phyloP scores from a whole-genome alignment of 2,113 vertebrate species.

The Holacanthus passer region DNA sequence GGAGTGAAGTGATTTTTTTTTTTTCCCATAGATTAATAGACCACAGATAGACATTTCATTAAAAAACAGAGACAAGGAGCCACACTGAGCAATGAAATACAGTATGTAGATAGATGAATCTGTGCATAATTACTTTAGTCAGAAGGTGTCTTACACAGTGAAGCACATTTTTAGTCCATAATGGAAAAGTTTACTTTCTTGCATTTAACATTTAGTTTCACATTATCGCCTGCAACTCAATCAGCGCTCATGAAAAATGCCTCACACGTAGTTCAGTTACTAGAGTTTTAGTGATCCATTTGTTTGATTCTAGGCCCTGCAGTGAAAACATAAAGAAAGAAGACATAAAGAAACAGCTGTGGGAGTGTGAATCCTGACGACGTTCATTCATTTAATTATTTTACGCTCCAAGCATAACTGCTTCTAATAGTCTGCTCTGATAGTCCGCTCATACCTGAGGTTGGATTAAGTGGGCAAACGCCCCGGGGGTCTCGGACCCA shows the following conservation, averaged over 20 bases:
- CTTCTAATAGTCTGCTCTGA: background rate
- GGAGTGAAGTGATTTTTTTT: conserved; percentile 9
- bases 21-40: conserved; percentile 29
- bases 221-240: background rate
- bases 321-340: background rate
- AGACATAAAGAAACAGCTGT: background rate
- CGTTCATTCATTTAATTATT: background rate
- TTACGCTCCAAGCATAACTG: background rate
- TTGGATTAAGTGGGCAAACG: background rate
- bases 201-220: conserved; percentile 1
- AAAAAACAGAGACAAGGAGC: background rate
- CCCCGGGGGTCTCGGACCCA: background rate
- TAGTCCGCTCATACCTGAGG: background rate
- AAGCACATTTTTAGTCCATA: background rate
- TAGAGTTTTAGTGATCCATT: background rate
- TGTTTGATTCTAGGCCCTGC: background rate
- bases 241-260: background rate
- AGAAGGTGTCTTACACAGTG: background rate
- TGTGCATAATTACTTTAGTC: conserved; percentile 10
- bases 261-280: background rate
- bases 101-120: conserved; percentile 21
- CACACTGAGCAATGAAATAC: conserved; percentile 19
- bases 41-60: conserved; percentile 21
- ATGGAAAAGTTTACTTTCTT: conserved; percentile 26
- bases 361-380: background rate